Percentiles rank a stretch among this genome's conserved stretches.
Conservation (phyloP, 2,113 vertebrate species). For the Paracanthobrama guichenoti region DNA sequence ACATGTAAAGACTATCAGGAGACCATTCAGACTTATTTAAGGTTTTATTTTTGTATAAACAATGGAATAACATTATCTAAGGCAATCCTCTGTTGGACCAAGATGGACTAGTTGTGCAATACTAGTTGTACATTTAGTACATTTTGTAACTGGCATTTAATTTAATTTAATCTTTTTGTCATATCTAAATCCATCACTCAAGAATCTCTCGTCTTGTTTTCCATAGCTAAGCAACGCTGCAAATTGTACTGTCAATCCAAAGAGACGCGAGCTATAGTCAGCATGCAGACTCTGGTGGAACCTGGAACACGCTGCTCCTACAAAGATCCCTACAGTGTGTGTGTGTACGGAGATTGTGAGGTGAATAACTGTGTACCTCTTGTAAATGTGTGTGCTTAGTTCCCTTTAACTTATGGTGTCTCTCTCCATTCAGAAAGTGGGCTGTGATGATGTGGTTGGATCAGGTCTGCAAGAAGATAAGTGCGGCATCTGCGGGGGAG, state of each 20-base stretch:
- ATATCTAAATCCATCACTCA: not conserved
- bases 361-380: slow-evolving; percentile 72
- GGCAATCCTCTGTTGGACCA: not conserved
- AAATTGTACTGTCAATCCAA: slow-evolving; percentile 91
- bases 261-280: slow-evolving; percentile 85
- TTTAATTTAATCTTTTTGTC: not conserved
- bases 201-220: slow-evolving; percentile 39
- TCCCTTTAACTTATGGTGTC: slow-evolving; percentile 5
- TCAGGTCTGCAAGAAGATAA: slow-evolving; percentile 94
- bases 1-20: not conserved
- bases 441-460: slow-evolving; percentile 92
- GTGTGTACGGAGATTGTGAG: slow-evolving; percentile 89
- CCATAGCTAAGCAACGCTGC: slow-evolving; percentile 90
- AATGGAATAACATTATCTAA: not conserved
- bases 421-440: slow-evolving; percentile 85
- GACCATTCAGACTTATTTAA: not conserved
- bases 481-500: slow-evolving; percentile 92
- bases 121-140: not conserved
- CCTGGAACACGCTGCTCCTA: slow-evolving; percentile 96
- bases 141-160: not conserved
- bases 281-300: slow-evolving; percentile 87
- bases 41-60: not conserved
- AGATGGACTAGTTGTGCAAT: not conserved
- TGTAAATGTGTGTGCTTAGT: slow-evolving; percentile 11
- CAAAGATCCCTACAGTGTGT: slow-evolving; percentile 92